Base-by-base conservation (phyloP, 2,797 vertebrate species). In the Gila robusta region DNA sequence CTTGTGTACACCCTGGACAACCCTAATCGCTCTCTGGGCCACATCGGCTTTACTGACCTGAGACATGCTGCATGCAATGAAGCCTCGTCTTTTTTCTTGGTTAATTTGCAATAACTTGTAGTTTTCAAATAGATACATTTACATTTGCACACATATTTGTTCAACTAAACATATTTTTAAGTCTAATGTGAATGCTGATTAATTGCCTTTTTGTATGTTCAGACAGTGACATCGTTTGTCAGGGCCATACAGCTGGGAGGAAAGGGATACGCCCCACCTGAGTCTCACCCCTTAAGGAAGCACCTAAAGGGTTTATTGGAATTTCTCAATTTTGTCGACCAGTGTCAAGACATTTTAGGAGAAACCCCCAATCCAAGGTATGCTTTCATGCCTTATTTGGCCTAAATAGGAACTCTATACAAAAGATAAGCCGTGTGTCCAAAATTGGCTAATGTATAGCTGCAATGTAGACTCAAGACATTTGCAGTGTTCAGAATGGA, bases 141-240 rank as follows among this genome's bases (percentile, higher is more conserved):
- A 44, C 66, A 84, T 21, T 23, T 54, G 6, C 59, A 69, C 8
- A 26, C 32, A 19, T 47, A 12, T 28, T 49, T 59, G 19, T 6
- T 39, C 0, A 44, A 32, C 44, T 39, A 52, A 39, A 44, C 1
- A 6, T 79, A 12, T 52, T 19, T 49, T 78, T 37, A 82, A 79
- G 1, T 9, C 2, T 32, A 49, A 67, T 47, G 16, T 72, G 12
- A 77, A 28, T 44, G 3, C 14, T 52, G 32, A 80, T 74, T 26
- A 10, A 19, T 44, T 67, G 21, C 19, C 2, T 39, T 73, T n/a
- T 86, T 62, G 8, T 87, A 77, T 89, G 23, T 56, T 79, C 88
- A 99, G 98, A 95, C 96, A 21, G 96, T 96, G 79, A 97, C 96
- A 0, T 99, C 98, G 6, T 99, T 99, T 85, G 94, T 99, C 86